phyloP scores from a whole-genome alignment of 2,797 vertebrate species.

The Emydoidea blandingii region DNA sequence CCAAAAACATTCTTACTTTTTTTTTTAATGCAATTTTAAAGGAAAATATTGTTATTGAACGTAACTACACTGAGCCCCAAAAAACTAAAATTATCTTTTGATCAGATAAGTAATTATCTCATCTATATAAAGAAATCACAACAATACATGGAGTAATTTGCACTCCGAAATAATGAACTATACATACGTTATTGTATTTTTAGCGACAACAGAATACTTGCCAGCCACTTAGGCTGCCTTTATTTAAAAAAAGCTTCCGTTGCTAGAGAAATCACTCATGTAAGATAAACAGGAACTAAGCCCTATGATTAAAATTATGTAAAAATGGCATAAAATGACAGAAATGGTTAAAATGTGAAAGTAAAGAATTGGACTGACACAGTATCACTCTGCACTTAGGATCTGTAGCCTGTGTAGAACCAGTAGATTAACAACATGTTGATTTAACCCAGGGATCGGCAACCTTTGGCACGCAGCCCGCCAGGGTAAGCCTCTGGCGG shows the following conservation, averaged over 20 bases:
- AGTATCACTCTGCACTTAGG: background rate
- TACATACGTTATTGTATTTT: background rate
- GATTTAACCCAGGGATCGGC: background rate
- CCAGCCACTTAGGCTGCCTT: background rate
- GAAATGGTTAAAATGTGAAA: background rate
- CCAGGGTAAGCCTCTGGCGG: no score
- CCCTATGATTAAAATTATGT: background rate
- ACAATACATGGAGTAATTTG: background rate
- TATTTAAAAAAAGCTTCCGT: background rate
- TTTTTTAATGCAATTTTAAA: no score
- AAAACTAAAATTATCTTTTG: background rate
- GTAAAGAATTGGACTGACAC: background rate
- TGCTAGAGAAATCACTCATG: background rate
- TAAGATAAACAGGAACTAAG: background rate
- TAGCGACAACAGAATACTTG: background rate
- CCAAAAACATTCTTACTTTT: background rate
- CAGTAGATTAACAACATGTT: background rate
- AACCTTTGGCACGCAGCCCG: no score
- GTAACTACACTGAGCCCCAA: background rate
- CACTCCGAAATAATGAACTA: background rate
- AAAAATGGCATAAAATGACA: background rate
- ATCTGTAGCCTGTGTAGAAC: background rate
- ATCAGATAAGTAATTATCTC: background rate
- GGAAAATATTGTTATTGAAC: background rate
- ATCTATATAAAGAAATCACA: background rate